Base-by-base conservation (phyloP, 2,888 invertebrate species). In the Ichneumoninae sp. region DNA sequence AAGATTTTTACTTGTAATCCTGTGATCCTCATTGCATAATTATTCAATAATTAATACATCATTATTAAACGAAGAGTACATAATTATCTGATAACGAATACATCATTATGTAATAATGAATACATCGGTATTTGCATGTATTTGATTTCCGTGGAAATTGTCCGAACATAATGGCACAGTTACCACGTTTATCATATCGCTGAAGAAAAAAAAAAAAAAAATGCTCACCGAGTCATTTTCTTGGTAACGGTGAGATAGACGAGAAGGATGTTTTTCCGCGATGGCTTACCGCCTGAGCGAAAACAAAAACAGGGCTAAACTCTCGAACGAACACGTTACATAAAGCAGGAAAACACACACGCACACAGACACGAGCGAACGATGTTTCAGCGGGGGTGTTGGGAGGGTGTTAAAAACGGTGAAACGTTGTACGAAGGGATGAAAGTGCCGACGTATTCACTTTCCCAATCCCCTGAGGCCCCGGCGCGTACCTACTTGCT, bases 391-490 rank as follows among this genome's bases (percentile, higher is more conserved):
- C 54, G 13, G 26, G 10, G 60, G 60, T n/a, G 22, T 22, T 47
- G 8, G 72, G 44, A 50, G 40, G 22, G 54, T 16, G 44, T 47
- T 47, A 74, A 44, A 60, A 75, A 79, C 77, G 33, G 47, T 47
- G 70, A 60, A 74, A 77, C 30, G 47, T 57, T 44, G 57, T 70
- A 40, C 40, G 47, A 80, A 74, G 70, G 30, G 84, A 82, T 78
- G 74, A 84, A 82, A 86, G 82, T 81, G 86, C 83, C 62, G 84
- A 84, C 82, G 75, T 84, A 84, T 84, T 84, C 82, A 84, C 82
- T 82, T 84, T 82, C 47, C 72, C 72, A 71, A 66, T 52, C 60
- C 70, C 71, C 79, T 50, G 82, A 68, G 76, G 75, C 71, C 65
- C 52, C 36, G 44, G n/a, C 70, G 57, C 74, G 52, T 81, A 76